A percentile compares a stretch with the other conserved stretches of the same genome.
phyloP scores from a whole-genome alignment of 2,113 vertebrate species.

The Protobothrops flavoviridis region DNA sequence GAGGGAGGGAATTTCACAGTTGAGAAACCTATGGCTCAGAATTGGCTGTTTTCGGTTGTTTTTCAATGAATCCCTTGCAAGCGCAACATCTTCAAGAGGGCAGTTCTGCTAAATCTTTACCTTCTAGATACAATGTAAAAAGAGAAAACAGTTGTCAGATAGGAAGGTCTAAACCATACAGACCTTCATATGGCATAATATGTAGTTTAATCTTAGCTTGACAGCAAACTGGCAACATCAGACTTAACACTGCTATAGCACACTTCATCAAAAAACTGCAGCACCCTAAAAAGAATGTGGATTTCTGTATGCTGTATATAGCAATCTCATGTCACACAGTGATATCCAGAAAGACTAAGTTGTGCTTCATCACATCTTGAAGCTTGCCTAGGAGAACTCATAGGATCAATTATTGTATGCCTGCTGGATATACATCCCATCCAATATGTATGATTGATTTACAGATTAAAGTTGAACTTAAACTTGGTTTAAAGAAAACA shows the following conservation, averaged over 20 bases:
- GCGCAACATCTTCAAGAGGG: background rate
- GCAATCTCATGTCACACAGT: background rate
- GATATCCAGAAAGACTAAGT: background rate
- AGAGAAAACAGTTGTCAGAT: background rate
- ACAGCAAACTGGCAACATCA: background rate
- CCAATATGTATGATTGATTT: background rate
- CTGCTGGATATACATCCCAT: background rate
- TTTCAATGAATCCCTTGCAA: background rate
- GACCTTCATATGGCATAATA: background rate
- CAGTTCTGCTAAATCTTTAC: background rate
- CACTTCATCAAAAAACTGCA: background rate
- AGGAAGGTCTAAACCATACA: background rate
- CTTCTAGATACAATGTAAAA: background rate
- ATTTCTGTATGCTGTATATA: background rate
- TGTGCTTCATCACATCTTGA: background rate
- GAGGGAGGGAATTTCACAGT: background rate
- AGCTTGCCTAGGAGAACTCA: background rate
- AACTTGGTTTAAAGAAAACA: slow-evolving; percentile 1
- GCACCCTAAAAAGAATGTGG: background rate
- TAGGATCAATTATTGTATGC: background rate
- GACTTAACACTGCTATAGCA: background rate
- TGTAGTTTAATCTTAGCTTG: background rate
- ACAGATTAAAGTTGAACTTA: slow-evolving; percentile 39
- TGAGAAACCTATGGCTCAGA: background rate
- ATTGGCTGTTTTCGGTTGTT: background rate